Conservation (phyloP, 2,797 vertebrate genomes). For the Xenopus petersii region DNA sequence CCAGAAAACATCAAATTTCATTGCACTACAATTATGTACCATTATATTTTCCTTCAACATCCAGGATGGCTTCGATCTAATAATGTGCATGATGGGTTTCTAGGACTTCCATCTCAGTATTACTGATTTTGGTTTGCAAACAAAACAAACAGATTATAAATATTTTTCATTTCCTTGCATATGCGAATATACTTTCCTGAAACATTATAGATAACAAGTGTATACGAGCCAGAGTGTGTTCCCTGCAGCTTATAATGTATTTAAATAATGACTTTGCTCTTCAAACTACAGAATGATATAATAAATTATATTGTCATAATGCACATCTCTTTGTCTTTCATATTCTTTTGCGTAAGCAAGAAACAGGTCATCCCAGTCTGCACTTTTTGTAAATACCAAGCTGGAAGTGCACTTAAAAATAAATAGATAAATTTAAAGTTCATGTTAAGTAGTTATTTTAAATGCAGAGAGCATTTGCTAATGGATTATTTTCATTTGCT, state of each 20-base stretch:
- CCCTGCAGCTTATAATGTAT: constrained; percentile 3
- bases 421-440: background rate
- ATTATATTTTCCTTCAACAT: too few relatives aligned
- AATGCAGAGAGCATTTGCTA: background rate
- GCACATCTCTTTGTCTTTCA: background rate
- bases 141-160: too few relatives aligned
- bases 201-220: too few relatives aligned
- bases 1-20: too few relatives aligned
- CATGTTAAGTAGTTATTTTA: constrained; percentile 9
- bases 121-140: too few relatives aligned
- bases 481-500: constrained; percentile 3
- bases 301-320: constrained; percentile 31
- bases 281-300: constrained; percentile 27
- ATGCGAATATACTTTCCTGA: too few relatives aligned
- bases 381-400: background rate
- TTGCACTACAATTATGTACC: too few relatives aligned
- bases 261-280: constrained; percentile 27
- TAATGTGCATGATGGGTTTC: too few relatives aligned
- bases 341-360: constrained; percentile 1
- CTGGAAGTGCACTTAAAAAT: constrained; percentile 1
- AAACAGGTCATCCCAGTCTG: background rate
- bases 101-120: too few relatives aligned
- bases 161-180: too few relatives aligned
- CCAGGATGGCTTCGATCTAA: too few relatives aligned
- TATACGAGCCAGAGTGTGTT: constrained; percentile 7